Base-by-base conservation (phyloP, 2,888 invertebrate species). In the Drosophila pegasa region DNA sequence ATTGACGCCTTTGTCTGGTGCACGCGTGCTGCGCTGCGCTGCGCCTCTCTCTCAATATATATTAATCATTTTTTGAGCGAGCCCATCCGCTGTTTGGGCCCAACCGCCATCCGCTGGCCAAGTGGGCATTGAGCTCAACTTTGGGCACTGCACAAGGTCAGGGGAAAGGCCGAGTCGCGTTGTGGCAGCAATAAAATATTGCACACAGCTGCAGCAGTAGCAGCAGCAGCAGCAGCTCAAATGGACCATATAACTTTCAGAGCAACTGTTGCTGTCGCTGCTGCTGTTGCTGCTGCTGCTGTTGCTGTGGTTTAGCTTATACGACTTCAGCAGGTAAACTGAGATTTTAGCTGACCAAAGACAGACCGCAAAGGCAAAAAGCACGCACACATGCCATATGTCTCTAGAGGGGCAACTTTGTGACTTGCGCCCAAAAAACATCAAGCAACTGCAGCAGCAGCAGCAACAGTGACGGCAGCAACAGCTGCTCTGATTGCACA, bases 251-350 rank as follows among this genome's bases (percentile, higher is more conserved):
- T 84, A 83, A 81, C 87, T 83, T 87, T 83, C 78, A 80, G 69
- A 75, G 70, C 84, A 85, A 85, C 84, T 80, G 84, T 83, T 87
- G 83, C 51, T 60, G n/a, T n/a, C n/a, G 67, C 50, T 69, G 72
- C 20, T 75, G 65, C 63, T 86, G 81, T 80, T n/a, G n/a, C 83
- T 78, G 87, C 80, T 85, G 77, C 40, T 57, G 63, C 52, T 69
- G 78, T 18, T 75, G 67, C 65, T 87, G 82, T 82, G 87, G 83
- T 87, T 87, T 76, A 70, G 78, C 84, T 88, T 86, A 86, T 86
- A 86, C 79, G 85, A 86, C 85, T 86, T 86, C 86, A 86, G 63
- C 87, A 80, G 84, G 87, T 85, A 85, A 85, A 64, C 88, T 85
- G 85, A 85, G 85, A 85, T 85, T 85, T 86, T 69, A 68, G 71